These are phyloP conservation scores for Pollenia amentaria DNA, from an alignment of 2,888 invertebrate species.

Conservation along the genomic window DNA sequence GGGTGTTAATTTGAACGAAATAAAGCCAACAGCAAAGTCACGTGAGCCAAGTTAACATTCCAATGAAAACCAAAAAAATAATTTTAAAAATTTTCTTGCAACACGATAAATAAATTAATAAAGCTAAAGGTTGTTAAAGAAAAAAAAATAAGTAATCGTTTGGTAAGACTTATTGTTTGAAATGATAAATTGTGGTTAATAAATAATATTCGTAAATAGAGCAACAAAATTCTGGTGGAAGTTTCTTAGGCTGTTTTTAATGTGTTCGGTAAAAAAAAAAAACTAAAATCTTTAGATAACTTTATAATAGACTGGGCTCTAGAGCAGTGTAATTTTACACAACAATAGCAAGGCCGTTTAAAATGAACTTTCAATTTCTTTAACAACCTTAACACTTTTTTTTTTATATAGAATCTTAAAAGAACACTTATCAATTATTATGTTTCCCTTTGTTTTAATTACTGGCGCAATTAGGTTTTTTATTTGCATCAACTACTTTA, in stretches of 20 bases:
- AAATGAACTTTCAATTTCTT: too few relatives aligned
- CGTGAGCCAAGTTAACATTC: slow-evolving; percentile 51
- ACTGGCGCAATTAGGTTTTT: slow-evolving; percentile 48
- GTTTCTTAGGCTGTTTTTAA: background rate
- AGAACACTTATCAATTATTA: background rate
- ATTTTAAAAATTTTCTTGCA: background rate
- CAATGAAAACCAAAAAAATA: slow-evolving; percentile 20
- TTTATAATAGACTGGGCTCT: too few relatives aligned
- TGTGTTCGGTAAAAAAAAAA: too few relatives aligned
- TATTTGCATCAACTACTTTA: slow-evolving; percentile 52
- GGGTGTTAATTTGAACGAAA: slow-evolving; percentile 61
- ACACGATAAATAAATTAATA: slow-evolving; percentile 25
- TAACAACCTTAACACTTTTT: too few relatives aligned
- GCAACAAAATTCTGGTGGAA: background rate
- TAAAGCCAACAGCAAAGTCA: slow-evolving; percentile 45
- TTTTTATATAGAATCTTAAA: too few relatives aligned
- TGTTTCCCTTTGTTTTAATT: background rate
- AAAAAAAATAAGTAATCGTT: background rate
- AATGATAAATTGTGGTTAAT: slow-evolving; percentile 5
- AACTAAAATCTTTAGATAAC: too few relatives aligned
- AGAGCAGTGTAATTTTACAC: too few relatives aligned
- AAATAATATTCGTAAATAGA: slow-evolving; percentile 1
- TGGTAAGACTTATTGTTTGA: background rate
- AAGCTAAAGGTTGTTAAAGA: slow-evolving; percentile 32
- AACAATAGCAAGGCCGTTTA: too few relatives aligned